phyloP scores from a whole-genome alignment of 2,113 vertebrate species.

The Pyrgilauda ruficollis region DNA sequence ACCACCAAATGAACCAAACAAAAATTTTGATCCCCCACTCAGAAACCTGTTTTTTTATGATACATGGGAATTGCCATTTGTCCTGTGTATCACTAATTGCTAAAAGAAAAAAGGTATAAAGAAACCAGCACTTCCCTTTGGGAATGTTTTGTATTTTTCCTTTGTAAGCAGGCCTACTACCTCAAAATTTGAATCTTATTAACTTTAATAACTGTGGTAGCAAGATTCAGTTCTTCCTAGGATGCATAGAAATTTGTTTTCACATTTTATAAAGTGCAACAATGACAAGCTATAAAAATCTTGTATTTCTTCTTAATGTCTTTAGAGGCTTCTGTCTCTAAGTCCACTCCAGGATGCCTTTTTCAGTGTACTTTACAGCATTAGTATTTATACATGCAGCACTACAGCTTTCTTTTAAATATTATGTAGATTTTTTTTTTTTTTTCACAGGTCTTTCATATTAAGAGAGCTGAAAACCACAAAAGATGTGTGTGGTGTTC shows the following conservation, averaged over 20 bases:
- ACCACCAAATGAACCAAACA: accelerated
- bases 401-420: neutral
- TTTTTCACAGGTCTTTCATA: neutral
- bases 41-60: neutral
- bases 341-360: neutral
- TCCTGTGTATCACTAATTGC: neutral
- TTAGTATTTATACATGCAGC: neutral
- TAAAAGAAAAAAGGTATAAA: neutral
- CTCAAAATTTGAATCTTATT: neutral
- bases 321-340: neutral
- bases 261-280: neutral
- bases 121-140: neutral
- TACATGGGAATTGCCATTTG: neutral
- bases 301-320: neutral
- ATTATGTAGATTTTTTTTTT: neutral
- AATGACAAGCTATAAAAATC: neutral
- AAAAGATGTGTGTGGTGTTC: neutral
- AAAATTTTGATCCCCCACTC: neutral
- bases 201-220: neutral
- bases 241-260: neutral
- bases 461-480: neutral
- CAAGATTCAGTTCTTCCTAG: neutral
- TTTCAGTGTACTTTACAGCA: neutral
- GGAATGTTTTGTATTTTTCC: neutral
- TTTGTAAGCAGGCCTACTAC: neutral